These are phyloP conservation scores for Amphiura filiformis DNA, from an alignment of 35 echinoderm and acorn worm genomes.

Conservation along the genomic window DNA sequence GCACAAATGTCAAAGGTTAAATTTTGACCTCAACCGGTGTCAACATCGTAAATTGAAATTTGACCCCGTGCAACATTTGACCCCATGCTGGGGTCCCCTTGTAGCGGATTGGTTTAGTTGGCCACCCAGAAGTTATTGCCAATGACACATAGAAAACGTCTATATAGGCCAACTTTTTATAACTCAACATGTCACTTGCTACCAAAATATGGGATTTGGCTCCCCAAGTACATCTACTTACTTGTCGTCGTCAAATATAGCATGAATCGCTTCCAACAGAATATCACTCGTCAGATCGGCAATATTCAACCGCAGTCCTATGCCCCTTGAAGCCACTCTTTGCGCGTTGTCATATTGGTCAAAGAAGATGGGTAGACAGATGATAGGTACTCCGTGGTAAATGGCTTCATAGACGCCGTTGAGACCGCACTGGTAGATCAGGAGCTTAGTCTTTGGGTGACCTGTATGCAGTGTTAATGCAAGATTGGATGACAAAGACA, in stretches of 20 bases:
- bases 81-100: too few relatives aligned
- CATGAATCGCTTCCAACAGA: neutral
- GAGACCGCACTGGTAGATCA: conserved; percentile 41
- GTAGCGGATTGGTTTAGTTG: too few relatives aligned
- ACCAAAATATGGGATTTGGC: too few relatives aligned
- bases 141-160: too few relatives aligned
- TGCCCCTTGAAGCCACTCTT: conserved; percentile 9
- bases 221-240: neutral
- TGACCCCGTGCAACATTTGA: too few relatives aligned
- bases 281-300: neutral
- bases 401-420: conserved; percentile 43
- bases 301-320: neutral
- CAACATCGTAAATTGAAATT: too few relatives aligned
- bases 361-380: conserved; percentile 28
- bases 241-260: neutral
- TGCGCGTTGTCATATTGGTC: conserved; percentile 38
- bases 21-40: too few relatives aligned
- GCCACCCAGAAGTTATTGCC: too few relatives aligned
- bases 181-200: too few relatives aligned
- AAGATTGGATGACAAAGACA: neutral
- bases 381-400: conserved; percentile 29
- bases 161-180: too few relatives aligned
- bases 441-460: conserved; percentile 21
- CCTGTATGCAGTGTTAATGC: neutral
- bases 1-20: too few relatives aligned